These are phyloP conservation scores for Chloroclysta siterata DNA, from an alignment of 2,888 invertebrate genomes.

Conservation along the genomic window DNA sequence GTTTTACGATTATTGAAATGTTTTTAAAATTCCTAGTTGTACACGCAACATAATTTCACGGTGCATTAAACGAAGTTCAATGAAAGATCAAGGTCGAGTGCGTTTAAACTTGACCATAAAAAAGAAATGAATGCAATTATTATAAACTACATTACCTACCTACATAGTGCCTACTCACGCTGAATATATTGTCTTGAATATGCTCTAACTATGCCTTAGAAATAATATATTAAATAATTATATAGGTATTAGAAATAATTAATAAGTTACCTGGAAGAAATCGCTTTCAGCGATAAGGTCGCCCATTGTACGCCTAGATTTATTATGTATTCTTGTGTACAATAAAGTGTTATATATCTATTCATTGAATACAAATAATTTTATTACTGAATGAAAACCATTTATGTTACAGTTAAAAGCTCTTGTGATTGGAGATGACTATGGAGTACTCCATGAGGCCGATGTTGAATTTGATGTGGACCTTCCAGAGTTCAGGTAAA, in stretches of 20 bases:
- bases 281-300: no score
- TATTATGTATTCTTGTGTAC: no score
- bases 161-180: no score
- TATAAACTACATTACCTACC: background rate
- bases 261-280: no score
- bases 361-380: no score
- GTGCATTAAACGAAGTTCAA: conserved; percentile 13
- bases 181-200: no score
- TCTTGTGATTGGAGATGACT: conserved; percentile 90
- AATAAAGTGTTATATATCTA: no score
- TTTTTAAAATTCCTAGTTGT: background rate
- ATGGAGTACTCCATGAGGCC: conserved; percentile 90
- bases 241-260: no score
- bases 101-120: conserved; percentile 25
- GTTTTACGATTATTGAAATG: background rate
- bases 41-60: conserved; percentile 6
- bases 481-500: conserved; percentile 95
- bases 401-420: conserved; percentile 92
- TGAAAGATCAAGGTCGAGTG: conserved; percentile 28
- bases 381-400: no score
- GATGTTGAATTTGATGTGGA: conserved; percentile 96
- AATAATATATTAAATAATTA: no score
- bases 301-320: no score
- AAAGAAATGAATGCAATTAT: background rate
- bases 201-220: no score